Evolutionary conservation across 2,113 vertebrate species (phyloP), one percentile per base, ranked within the genome.

Genomic region (Mionectes macconnelli): DNA sequence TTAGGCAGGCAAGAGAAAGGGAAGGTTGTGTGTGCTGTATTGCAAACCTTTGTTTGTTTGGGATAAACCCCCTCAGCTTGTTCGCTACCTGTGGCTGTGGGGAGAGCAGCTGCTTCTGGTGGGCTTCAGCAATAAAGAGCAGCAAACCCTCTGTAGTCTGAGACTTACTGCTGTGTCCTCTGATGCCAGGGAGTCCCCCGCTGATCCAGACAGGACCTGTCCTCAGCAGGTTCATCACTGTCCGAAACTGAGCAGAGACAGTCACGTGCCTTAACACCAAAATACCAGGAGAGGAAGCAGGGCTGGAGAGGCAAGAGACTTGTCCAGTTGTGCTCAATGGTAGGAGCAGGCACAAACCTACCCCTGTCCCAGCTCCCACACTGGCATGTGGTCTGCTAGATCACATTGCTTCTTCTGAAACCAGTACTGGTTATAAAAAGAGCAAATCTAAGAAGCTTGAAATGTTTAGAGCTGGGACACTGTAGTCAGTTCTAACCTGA

Each of bases 61-160:
- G 81, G 62, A 42, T 56, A 56, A 72, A 60, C 24, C 49, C 50
- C 31, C 47, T 55, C 2, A 1, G 23, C 22, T 33, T 16, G 12
- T 40, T 50, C 24, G 2, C 15, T 62, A 83, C 75, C 57, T 14
- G 0, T 49, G 72, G 73, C 66, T 84, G 53, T 55, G 67, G 39
- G 56, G 35, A 77, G 19, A 78, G 72, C 72, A 74, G 60, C 81
- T 82, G 77, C 90, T 52, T 40, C 66, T 86, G 68, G 88, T 47
- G 74, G 45, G 76, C 83, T 74, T 14, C 68, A 87, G 78, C 84
- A 72, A 13, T 14, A 66, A 44, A 12, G 35, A 45, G 70, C 76
- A 77, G 17, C 47, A 72, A 87, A 80, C 30, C 8, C 14, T 60
- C 63, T 4, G 10, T 3, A 22, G 33, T 12, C 17, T 72, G 69